Evolutionary conservation across 2,113 vertebrate species (phyloP).

Genomic region (Eleginops maclovinus): DNA sequence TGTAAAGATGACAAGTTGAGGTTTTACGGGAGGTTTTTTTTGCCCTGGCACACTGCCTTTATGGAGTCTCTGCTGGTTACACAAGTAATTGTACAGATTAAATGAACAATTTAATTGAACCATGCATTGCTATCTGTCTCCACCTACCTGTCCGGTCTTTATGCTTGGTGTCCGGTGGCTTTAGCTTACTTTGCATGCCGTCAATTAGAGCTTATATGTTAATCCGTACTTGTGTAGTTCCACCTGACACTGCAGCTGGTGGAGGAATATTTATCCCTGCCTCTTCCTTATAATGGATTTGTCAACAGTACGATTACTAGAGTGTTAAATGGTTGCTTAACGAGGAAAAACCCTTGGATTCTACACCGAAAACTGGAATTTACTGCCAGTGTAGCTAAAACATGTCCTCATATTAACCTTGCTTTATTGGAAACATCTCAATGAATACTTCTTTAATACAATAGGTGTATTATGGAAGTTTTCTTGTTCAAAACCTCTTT

Average conservation of each 20-base stretch:
- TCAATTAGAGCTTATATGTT: no score
- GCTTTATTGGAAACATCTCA: conserved; percentile 5
- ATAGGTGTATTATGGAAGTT: conserved; percentile 15
- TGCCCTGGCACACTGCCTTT: neutral
- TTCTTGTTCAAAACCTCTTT: conserved; percentile 29
- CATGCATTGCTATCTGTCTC: neutral
- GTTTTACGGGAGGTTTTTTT: no score
- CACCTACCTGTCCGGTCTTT: no score
- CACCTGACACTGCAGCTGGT: conserved; percentile 23
- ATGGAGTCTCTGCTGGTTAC: neutral
- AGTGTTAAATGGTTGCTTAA: conserved; percentile 26
- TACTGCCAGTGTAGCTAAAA: conserved; percentile 1
- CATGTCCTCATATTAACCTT: conserved; percentile 14
- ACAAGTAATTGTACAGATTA: neutral
- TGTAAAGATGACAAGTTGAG: no score
- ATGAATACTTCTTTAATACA: neutral
- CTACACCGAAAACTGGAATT: conserved; percentile 6
- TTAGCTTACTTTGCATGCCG: no score
- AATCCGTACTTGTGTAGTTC: neutral
- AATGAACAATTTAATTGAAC: neutral
- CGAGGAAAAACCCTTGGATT: conserved; percentile 1
- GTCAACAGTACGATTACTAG: conserved; percentile 35
- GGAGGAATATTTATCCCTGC: conserved; percentile 19
- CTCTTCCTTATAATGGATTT: conserved; percentile 32
- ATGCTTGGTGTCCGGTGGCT: no score